Percentiles rank a stretch among this genome's conserved stretches.
These are phyloP conservation scores for Momotus momota DNA, from an alignment of 2,797 vertebrate genomes.

Conservation along the genomic window DNA sequence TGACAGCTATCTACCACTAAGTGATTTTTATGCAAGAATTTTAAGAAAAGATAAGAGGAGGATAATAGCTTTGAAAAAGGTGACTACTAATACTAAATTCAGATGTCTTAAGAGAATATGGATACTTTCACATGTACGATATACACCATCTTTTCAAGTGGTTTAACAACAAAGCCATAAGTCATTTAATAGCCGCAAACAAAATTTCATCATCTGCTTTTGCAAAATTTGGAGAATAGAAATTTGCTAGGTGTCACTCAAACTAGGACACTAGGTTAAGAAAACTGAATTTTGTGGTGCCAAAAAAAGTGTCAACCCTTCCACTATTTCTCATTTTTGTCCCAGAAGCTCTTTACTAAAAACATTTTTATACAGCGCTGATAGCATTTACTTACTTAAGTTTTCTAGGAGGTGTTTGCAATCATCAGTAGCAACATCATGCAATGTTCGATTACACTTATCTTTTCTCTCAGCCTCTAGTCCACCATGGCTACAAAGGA, in stretches of 20 bases:
- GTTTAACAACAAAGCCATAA: not conserved
- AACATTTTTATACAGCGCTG: not conserved
- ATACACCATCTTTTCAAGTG: not conserved
- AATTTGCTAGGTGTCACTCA: not conserved
- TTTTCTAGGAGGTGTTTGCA: slow-evolving; percentile 98
- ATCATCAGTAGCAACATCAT: slow-evolving; percentile 96
- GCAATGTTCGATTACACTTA: slow-evolving; percentile 90
- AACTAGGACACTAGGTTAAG: not conserved
- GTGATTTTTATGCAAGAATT: not conserved
- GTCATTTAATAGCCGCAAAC: not conserved
- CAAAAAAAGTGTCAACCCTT: not conserved
- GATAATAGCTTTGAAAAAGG: not conserved
- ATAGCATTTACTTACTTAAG: slow-evolving; percentile 84
- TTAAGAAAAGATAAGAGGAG: not conserved
- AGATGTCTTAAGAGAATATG: not conserved
- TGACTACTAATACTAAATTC: not conserved
- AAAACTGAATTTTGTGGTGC: not conserved
- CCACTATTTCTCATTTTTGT: not conserved
- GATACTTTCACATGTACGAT: not conserved
- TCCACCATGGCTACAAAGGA: slow-evolving; percentile 89
- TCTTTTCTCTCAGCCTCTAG: slow-evolving; percentile 92
- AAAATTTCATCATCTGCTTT: not conserved
- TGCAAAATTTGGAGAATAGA: not conserved
- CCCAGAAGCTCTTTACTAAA: not conserved
- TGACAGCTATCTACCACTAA: not conserved